Conservation (phyloP, 1,140 invertebrate genomes). For the Pemphigus obesinymphae region DNA sequence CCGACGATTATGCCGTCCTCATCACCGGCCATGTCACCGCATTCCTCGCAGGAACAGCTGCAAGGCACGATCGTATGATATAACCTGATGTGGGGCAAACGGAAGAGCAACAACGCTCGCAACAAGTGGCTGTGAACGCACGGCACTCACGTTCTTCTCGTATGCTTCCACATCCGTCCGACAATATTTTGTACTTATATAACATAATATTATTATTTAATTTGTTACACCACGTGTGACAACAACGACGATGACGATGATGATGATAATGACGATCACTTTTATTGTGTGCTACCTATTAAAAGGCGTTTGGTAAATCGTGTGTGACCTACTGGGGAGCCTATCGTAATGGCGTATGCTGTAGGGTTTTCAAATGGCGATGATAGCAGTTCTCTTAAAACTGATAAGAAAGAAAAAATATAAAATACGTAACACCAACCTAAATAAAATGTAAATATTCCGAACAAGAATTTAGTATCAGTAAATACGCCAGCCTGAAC, state of each 20-base stretch:
- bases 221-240: neutral
- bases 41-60: slow-evolving; percentile 65
- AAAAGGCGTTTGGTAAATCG: too few species aligned
- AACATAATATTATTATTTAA: neutral
- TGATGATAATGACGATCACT: too few species aligned
- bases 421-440: too few species aligned
- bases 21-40: slow-evolving; percentile 47
- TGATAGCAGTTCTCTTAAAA: too few species aligned
- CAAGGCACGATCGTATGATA: slow-evolving; percentile 90
- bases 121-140: slow-evolving; percentile 50
- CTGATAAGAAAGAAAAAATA: too few species aligned
- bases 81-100: slow-evolving; percentile 82
- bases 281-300: too few species aligned
- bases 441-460: too few species aligned
- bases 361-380: too few species aligned
- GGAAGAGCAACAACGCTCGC: slow-evolving; percentile 62
- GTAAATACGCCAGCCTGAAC: too few species aligned
- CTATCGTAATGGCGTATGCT: too few species aligned
- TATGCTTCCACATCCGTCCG: slow-evolving; percentile 31
- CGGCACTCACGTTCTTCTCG: neutral
- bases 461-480: too few species aligned
- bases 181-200: neutral
- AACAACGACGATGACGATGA: neutral
- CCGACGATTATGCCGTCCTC: slow-evolving; percentile 39
- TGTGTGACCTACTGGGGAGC: too few species aligned